Conservation (phyloP, 1,140 invertebrate species). For the Drosophila bifasciata region DNA sequence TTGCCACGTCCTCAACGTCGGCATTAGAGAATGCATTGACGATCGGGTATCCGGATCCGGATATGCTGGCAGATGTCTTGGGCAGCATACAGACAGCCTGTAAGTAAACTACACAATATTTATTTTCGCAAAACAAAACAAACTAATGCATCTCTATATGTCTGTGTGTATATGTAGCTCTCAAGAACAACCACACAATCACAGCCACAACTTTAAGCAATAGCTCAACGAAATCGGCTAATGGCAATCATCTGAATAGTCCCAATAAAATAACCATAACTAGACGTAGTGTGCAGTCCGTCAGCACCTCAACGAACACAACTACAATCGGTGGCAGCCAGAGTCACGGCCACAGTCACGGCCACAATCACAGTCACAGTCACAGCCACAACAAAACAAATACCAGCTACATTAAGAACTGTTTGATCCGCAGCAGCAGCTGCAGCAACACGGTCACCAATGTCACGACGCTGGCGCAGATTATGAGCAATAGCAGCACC, state of each 20-base stretch:
- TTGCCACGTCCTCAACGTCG: constrained; percentile 51
- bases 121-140: neutral
- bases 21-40: constrained; percentile 85
- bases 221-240: constrained; percentile 44
- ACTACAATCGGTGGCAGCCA: constrained; percentile 50
- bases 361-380: constrained; percentile 52
- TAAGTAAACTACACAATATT: constrained; percentile 46
- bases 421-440: constrained; percentile 81
- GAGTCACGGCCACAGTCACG: no score
- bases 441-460: constrained; percentile 82
- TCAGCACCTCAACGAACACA: constrained; percentile 71
- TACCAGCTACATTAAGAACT: constrained; percentile 79
- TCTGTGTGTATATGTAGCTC: constrained; percentile 52
- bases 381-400: constrained; percentile 54
- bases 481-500: constrained; percentile 82
- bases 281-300: constrained; percentile 68
- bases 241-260: constrained; percentile 51
- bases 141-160: neutral
- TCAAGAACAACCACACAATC: constrained; percentile 67
- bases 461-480: constrained; percentile 82
- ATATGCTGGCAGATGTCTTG: constrained; percentile 84
- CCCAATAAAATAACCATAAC: constrained; percentile 76
- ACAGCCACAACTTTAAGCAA: constrained; percentile 54
- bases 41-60: constrained; percentile 86
- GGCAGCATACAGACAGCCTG: constrained; percentile 84